Evolutionary conservation across 2,888 invertebrate species (phyloP).

Genomic region (Galeruca laticollis): DNA sequence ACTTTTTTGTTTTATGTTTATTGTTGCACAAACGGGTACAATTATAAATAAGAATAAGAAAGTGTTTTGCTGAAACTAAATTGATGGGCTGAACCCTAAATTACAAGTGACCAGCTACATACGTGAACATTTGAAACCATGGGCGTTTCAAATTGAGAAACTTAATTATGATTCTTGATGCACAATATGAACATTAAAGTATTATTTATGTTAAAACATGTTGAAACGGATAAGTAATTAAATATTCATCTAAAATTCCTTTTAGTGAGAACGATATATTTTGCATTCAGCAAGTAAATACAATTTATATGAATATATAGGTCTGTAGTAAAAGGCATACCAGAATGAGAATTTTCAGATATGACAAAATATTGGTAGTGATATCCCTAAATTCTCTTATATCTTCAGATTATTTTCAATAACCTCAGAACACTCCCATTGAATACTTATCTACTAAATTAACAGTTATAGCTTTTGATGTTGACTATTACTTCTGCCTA

Average conservation of each 20-base stretch:
- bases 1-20: slow-evolving; percentile 11
- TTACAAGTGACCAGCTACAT: slow-evolving; percentile 33
- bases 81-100: slow-evolving; percentile 36
- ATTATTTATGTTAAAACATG: background rate
- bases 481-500: too few species aligned
- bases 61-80: slow-evolving; percentile 39
- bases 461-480: too few species aligned
- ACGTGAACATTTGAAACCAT: slow-evolving; percentile 20
- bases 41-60: slow-evolving; percentile 49
- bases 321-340: too few species aligned
- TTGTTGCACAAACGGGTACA: slow-evolving; percentile 41
- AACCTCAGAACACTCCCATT: too few species aligned
- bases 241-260: background rate
- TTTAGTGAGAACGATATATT: background rate
- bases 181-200: background rate
- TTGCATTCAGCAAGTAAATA: background rate
- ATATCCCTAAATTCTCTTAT: too few species aligned
- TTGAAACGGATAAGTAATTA: background rate
- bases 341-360: too few species aligned
- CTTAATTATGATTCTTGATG: slow-evolving; percentile 8
- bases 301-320: too few species aligned
- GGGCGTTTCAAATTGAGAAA: slow-evolving; percentile 9
- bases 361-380: too few species aligned
- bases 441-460: too few species aligned
- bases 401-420: too few species aligned